Base-by-base conservation (phyloP, 2,888 invertebrate genomes). In the Gnatocerus cornutus region DNA sequence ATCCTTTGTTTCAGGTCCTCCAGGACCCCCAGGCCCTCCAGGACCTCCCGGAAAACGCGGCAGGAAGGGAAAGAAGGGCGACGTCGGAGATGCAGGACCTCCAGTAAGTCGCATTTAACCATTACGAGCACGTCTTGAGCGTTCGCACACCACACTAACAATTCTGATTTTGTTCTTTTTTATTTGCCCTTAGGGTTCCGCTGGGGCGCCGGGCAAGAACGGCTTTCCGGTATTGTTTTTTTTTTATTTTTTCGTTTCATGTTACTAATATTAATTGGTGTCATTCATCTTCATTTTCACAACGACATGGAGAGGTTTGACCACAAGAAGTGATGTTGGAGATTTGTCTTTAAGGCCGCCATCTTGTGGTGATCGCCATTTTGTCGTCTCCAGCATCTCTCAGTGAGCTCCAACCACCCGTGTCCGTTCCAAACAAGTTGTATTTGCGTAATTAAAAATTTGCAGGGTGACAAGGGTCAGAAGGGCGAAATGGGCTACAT, bases 11-110 rank as follows among this genome's bases (percentile, higher is more conserved):
- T 29, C 77, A 85, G 85, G 85, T 73, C 84, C 85, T 87, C 69
- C 91, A 89, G 89, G 90, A 77, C 89, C 89, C 63, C 88, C 89
- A 72, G 95, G 95, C 77, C 93, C 93, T 13, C 91, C 93, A 68
- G 96, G 96, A 52, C 92, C 93, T 48, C 92, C 93, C 9, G 96
- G 96, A 74, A 96, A 95, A 85, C 88, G 94, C 81, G 96, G 96
- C 78, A 92, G 94, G 84, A 93, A 94, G 82, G 96, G 96, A 77
- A 95, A 94, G 86, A 95, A 94, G 83, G 96, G 96, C 13, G 95
- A 95, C 81, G 81, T 90, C 10, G 96, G 96, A 72, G 95, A 94
- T 77, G 85, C 91, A 16, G 94, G 95, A 56, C 89, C 92, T 71
- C 87, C 92, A 88, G 95, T 95, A 88, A 91, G 93, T 90, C 77